A percentile compares a stretch with the other conserved stretches of the same genome.
These are phyloP conservation scores for Bucco capensis DNA, from an alignment of 2,113 vertebrate species.

Conservation along the genomic window DNA sequence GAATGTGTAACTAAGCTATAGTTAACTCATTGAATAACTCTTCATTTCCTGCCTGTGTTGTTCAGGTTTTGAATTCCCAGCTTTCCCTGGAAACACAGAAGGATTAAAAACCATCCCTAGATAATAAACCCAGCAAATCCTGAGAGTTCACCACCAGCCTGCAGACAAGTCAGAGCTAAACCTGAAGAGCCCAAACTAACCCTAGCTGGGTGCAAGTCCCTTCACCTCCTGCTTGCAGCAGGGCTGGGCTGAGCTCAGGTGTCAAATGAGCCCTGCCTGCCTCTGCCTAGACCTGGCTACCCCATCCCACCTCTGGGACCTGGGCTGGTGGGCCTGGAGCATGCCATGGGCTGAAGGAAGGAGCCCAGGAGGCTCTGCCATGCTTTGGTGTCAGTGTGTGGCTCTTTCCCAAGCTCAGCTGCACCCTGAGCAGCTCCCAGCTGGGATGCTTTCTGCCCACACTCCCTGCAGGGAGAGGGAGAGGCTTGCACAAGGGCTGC, in stretches of 20 bases:
- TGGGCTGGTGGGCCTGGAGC: no score
- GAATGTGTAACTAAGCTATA: no score
- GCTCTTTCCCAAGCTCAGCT: slow-evolving; percentile 8
- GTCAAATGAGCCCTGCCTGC: background rate
- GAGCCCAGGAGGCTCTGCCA: background rate
- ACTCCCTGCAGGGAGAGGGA: background rate
- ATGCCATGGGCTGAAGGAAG: fast-evolving
- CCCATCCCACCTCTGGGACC: background rate
- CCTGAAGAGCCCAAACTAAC: background rate
- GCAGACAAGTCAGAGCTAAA: background rate
- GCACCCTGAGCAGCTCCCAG: background rate
- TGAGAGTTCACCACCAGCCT: background rate
- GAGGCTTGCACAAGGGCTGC: background rate
- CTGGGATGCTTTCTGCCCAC: background rate
- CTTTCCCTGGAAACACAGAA: background rate
- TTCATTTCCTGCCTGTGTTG: fast-evolving
- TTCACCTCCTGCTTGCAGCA: background rate
- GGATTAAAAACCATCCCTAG: background rate
- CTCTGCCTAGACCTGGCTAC: fast-evolving
- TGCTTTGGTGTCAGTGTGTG: fast-evolving
- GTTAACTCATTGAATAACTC: background rate
- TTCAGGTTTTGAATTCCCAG: background rate
- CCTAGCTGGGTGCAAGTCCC: background rate
- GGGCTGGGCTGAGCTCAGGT: background rate
- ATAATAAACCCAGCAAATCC: background rate